These are phyloP conservation scores for Caradrina clavipalpis DNA, from an alignment of 2,888 invertebrate genomes.

Conservation along the genomic window DNA sequence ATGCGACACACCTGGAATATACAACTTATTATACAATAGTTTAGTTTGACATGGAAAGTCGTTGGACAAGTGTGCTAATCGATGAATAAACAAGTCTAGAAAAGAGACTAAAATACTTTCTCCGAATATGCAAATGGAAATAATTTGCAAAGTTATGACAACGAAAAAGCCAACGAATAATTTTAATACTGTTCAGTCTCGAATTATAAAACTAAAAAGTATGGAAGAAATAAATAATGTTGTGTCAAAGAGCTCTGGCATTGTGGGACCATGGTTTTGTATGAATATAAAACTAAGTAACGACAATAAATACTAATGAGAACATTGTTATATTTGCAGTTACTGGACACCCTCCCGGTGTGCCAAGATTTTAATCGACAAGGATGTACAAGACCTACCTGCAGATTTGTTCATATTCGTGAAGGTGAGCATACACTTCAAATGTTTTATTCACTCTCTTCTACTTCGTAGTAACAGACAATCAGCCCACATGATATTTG, in stretches of 20 bases:
- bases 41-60: conserved; percentile 11
- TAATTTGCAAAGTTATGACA: conserved; percentile 25
- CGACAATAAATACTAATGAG: conserved; percentile 77
- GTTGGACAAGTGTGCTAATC: conserved; percentile 24
- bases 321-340: conserved; percentile 93
- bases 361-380: conserved; percentile 99
- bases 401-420: conserved; percentile 99
- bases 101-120: conserved; percentile 4
- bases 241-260: conserved; percentile 52
- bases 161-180: conserved; percentile 48
- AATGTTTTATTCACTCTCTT: conserved; percentile 25
- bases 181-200: conserved; percentile 24
- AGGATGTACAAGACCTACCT: conserved; percentile 98
- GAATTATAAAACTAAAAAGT: conserved; percentile 12
- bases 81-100: neutral
- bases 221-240: conserved; percentile 22
- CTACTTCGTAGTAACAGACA: conserved; percentile 42
- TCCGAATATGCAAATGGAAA: conserved; percentile 25
- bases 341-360: conserved; percentile 99
- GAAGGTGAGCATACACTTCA: conserved; percentile 93
- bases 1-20: conserved; percentile 38
- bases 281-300: conserved; percentile 65
- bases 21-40: conserved; percentile 8
- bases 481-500: conserved; percentile 32
- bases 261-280: conserved; percentile 76